These are phyloP conservation scores for Pseudoips prasinana DNA, from an alignment of 2,888 invertebrate genomes.

Conservation along the genomic window DNA sequence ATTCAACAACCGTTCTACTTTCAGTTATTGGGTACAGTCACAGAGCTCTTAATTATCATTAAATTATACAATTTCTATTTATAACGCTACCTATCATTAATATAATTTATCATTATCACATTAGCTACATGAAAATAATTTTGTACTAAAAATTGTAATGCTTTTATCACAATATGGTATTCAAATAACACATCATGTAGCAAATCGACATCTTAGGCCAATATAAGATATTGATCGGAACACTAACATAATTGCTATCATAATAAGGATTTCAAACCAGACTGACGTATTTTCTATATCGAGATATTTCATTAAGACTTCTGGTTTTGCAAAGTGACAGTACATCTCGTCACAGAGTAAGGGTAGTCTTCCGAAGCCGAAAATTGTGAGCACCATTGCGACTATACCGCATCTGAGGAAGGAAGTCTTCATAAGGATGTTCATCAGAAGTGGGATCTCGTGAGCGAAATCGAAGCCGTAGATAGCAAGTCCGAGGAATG, in stretches of 20 bases:
- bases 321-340: slow-evolving; percentile 85
- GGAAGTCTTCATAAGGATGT: slow-evolving; percentile 84
- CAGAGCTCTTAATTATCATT: too few species aligned
- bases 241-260: slow-evolving; percentile 77
- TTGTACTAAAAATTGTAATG: slow-evolving; percentile 32
- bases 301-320: slow-evolving; percentile 82
- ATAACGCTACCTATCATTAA: too few species aligned
- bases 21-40: too few species aligned
- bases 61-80: too few species aligned
- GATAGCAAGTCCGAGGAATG: slow-evolving; percentile 85
- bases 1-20: too few species aligned
- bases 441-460: slow-evolving; percentile 82
- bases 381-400: slow-evolving; percentile 83
- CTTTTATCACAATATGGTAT: slow-evolving; percentile 19
- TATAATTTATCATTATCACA: slow-evolving; percentile 18
- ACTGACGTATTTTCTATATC: slow-evolving; percentile 82
- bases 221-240: slow-evolving; percentile 82
- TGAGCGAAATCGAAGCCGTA: slow-evolving; percentile 87
- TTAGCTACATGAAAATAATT: slow-evolving; percentile 11
- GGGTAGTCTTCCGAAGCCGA: slow-evolving; percentile 82
- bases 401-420: slow-evolving; percentile 86
- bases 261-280: slow-evolving; percentile 77
- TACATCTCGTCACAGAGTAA: slow-evolving; percentile 83
- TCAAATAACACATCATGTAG: slow-evolving; percentile 55
- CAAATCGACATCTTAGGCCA: slow-evolving; percentile 79